Conservation (phyloP, 2,797 vertebrate genomes). For the Menidia menidia region DNA sequence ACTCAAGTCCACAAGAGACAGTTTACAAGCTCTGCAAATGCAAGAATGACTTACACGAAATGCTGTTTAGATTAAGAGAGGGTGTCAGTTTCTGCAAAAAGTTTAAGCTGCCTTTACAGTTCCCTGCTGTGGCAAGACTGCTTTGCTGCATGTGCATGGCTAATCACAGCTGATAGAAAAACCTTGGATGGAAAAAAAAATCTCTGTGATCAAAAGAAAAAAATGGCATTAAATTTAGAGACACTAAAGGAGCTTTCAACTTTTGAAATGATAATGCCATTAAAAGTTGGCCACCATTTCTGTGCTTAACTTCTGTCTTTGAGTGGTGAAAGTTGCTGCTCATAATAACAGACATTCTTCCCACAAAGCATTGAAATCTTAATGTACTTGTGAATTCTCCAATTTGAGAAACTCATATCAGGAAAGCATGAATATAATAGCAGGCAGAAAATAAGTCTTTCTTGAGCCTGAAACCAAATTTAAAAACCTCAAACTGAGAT, state of each 20-base stretch:
- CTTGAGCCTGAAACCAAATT: slow-evolving; percentile 56
- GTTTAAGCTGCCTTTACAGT: slow-evolving; percentile 28
- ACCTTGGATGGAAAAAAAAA: slow-evolving; percentile 35
- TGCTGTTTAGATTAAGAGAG: slow-evolving; percentile 31
- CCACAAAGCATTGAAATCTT: slow-evolving; percentile 55
- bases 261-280: slow-evolving; percentile 52
- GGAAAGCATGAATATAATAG: slow-evolving; percentile 50
- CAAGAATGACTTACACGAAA: slow-evolving; percentile 7
- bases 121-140: slow-evolving; percentile 10
- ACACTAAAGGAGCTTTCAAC: slow-evolving; percentile 47
- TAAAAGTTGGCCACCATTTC: slow-evolving; percentile 43
- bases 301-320: slow-evolving; percentile 32
- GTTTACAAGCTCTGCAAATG: slow-evolving; percentile 16
- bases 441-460: slow-evolving; percentile 55
- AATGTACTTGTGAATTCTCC: slow-evolving; percentile 42
- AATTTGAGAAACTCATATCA: slow-evolving; percentile 50
- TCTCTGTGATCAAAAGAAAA: slow-evolving; percentile 45
- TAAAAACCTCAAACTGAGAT: slow-evolving; percentile 50
- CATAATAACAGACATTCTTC: slow-evolving; percentile 44
- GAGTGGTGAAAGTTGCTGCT: slow-evolving; percentile 55
- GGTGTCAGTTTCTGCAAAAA: slow-evolving; percentile 19
- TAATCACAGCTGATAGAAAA: slow-evolving; percentile 51
- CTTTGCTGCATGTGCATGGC: slow-evolving; percentile 26
- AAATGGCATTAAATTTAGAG: slow-evolving; percentile 24
- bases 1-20: slow-evolving; percentile 11